phyloP scores from a whole-genome alignment of 2,797 vertebrate species.

The Squalus acanthias region DNA sequence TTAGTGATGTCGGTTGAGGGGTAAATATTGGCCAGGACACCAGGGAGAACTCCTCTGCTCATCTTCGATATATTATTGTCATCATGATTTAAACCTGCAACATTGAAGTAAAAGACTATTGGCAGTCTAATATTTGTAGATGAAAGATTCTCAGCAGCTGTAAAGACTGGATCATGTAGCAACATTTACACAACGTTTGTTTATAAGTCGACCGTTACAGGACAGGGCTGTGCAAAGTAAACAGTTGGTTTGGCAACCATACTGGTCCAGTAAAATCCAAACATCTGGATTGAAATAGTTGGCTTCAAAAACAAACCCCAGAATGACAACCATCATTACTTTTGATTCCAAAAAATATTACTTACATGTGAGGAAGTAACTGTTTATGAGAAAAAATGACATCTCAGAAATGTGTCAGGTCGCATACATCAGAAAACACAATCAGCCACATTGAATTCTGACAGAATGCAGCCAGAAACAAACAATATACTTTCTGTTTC shows the following conservation, averaged over 20 bases:
- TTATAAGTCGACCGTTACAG: too few species aligned
- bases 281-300: slow-evolving; percentile 19
- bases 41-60: neutral
- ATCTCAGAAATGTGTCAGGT: neutral
- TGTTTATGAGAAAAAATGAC: neutral
- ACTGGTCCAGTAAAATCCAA: neutral
- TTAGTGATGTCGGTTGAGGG: neutral
- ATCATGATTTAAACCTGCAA: neutral
- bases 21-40: neutral
- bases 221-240: neutral
- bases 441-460: neutral
- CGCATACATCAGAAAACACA: neutral
- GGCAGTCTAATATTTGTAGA: neutral
- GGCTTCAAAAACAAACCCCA: neutral
- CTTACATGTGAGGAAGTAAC: neutral
- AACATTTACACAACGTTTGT: neutral
- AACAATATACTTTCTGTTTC: neutral
- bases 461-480: neutral
- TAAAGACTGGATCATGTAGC: neutral
- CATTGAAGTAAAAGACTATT: neutral
- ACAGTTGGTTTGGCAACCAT: neutral
- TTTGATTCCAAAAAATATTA: neutral
- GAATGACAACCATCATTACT: neutral
- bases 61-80: neutral
- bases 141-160: neutral